These are phyloP conservation scores for Gymnoscopelus braueri DNA, from an alignment of 2,797 vertebrate species.

Conservation along the genomic window DNA sequence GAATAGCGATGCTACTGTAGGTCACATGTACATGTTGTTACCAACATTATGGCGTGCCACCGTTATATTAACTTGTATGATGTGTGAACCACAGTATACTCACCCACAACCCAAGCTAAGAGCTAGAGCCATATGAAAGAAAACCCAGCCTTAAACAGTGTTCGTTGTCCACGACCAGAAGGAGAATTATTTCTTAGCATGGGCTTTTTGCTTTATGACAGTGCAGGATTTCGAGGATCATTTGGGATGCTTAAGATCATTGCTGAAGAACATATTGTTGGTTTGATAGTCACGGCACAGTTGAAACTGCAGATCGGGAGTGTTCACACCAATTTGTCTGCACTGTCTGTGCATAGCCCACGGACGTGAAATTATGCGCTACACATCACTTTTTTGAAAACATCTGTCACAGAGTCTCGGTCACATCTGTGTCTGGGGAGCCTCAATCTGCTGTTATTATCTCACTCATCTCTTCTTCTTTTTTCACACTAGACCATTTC, in stretches of 20 bases:
- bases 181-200: background rate
- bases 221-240: background rate
- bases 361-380: no score
- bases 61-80: no score
- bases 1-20: no score
- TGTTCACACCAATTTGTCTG: background rate
- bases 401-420: constrained; percentile 16
- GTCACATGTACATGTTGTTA: no score
- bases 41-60: no score
- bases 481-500: constrained; percentile 36
- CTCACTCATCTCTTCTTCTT: constrained; percentile 10
- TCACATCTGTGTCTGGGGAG: background rate
- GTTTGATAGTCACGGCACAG: background rate
- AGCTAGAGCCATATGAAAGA: no score
- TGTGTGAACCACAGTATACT: no score
- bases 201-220: background rate
- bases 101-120: no score
- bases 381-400: no score
- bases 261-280: background rate
- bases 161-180: background rate
- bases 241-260: background rate
- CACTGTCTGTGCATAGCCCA: no score
- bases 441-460: constrained; percentile 47
- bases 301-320: background rate
- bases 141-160: no score